Evolutionary conservation across 2,113 vertebrate genomes (phyloP).

Genomic region (Plecotus auritus): DNA sequence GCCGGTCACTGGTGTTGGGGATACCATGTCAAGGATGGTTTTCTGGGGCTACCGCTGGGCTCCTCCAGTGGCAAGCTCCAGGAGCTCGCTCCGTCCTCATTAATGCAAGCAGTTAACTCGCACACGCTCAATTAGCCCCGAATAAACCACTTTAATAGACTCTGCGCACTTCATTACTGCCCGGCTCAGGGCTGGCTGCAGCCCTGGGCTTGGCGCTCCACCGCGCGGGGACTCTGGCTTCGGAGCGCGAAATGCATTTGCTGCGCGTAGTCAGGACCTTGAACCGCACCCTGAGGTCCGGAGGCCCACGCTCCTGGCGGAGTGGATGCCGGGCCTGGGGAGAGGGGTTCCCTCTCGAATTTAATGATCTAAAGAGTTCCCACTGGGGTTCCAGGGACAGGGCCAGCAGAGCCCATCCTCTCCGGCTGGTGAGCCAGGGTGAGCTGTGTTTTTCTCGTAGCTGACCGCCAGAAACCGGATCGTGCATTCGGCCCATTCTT

Average conservation of each 20-base stretch:
- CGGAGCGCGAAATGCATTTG: background rate
- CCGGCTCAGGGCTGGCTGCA: slow-evolving; percentile 43
- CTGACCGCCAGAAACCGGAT: background rate
- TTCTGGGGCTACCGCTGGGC: slow-evolving; percentile 67
- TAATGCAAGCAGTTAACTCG: slow-evolving; percentile 81
- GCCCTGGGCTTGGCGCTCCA: slow-evolving; percentile 47
- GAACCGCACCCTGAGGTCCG: background rate
- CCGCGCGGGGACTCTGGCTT: background rate
- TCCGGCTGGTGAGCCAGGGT: background rate
- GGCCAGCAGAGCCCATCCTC: background rate
- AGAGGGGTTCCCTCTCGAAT: background rate
- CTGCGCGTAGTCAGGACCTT: background rate
- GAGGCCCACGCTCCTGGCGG: background rate
- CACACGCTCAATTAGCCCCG: slow-evolving; percentile 80
- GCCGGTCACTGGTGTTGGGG: slow-evolving; percentile 68
- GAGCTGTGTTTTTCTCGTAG: background rate
- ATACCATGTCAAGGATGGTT: slow-evolving; percentile 74
- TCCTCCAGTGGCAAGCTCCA: slow-evolving; percentile 65
- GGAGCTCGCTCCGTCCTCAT: slow-evolving; percentile 74
- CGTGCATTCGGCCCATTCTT: background rate
- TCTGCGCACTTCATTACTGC: slow-evolving; percentile 80
- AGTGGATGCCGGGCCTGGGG: background rate
- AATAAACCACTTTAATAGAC: slow-evolving; percentile 81
- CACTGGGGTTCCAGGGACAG: background rate
- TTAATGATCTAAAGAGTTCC: background rate